Evolutionary conservation across 2,888 invertebrate genomes (phyloP).

Genomic region (Agrotis clavis): DNA sequence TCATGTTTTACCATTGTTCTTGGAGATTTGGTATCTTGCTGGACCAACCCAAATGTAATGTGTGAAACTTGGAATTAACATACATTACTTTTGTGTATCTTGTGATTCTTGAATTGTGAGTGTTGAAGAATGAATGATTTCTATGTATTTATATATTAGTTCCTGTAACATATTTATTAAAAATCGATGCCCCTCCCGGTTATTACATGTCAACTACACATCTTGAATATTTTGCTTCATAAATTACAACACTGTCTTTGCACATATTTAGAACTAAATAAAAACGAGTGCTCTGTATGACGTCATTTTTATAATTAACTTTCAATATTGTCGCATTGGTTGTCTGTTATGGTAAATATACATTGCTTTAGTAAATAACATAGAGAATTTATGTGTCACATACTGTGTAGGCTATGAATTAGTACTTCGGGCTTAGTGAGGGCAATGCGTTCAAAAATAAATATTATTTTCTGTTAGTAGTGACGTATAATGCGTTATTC

Average conservation of each 20-base stretch:
- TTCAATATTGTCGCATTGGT: slow-evolving; percentile 55
- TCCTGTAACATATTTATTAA: slow-evolving; percentile 56
- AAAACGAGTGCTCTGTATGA: slow-evolving; percentile 45
- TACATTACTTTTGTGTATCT: slow-evolving; percentile 51
- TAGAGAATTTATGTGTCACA: slow-evolving; percentile 61
- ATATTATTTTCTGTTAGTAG: slow-evolving; percentile 56
- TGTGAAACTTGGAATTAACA: slow-evolving; percentile 25
- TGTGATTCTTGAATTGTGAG: slow-evolving; percentile 47
- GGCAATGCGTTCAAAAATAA: slow-evolving; percentile 35
- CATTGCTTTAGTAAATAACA: slow-evolving; percentile 66
- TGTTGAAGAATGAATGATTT: slow-evolving; percentile 61
- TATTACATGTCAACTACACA: slow-evolving; percentile 65
- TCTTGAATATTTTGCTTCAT: slow-evolving; percentile 61
- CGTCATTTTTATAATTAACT: slow-evolving; percentile 36
- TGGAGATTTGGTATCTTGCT: slow-evolving; percentile 11
- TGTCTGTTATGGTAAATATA: slow-evolving; percentile 58
- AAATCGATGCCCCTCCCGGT: slow-evolving; percentile 50
- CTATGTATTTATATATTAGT: slow-evolving; percentile 71
- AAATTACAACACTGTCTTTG: slow-evolving; percentile 57
- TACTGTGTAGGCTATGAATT: slow-evolving; percentile 64
- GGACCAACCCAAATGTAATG: slow-evolving; percentile 16
- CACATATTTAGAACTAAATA: slow-evolving; percentile 54
- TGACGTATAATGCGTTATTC: slow-evolving; percentile 55
- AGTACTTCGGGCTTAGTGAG: slow-evolving; percentile 51
- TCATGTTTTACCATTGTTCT: slow-evolving; percentile 26